Conservation (phyloP, 1,140 invertebrate species). For the Cardiocondyla obscurior region DNA sequence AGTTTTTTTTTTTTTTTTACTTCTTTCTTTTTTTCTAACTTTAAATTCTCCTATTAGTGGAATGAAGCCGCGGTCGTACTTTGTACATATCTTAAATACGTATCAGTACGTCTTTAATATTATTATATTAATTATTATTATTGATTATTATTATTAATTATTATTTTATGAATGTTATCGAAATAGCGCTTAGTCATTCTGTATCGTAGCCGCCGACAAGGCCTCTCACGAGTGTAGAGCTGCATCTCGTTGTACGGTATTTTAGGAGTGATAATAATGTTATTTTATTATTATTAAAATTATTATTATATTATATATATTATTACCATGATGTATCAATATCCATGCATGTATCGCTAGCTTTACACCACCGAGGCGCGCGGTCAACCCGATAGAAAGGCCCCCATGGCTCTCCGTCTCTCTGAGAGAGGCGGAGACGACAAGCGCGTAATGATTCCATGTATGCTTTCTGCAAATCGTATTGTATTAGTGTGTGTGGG, state of each 20-base stretch:
- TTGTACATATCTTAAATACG: slow-evolving; percentile 81
- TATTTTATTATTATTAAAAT: slow-evolving; percentile 74
- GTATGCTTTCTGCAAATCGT: slow-evolving; percentile 75
- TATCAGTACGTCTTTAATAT: slow-evolving; percentile 79
- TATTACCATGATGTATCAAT: slow-evolving; percentile 68
- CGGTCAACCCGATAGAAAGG: slow-evolving; percentile 58
- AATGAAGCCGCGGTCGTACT: slow-evolving; percentile 80
- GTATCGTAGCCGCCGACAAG: slow-evolving; percentile 74
- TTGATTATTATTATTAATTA: slow-evolving; percentile 74
- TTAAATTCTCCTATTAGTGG: slow-evolving; percentile 5
- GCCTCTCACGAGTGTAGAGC: slow-evolving; percentile 70
- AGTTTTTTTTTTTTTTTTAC: too few species aligned
- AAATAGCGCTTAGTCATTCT: slow-evolving; percentile 77
- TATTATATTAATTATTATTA: slow-evolving; percentile 77
- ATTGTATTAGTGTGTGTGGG: slow-evolving; percentile 75
- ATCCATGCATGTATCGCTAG: slow-evolving; percentile 74
- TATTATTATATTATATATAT: slow-evolving; percentile 69
- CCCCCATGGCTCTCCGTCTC: slow-evolving; percentile 52
- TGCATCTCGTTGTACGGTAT: slow-evolving; percentile 77
- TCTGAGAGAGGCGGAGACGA: slow-evolving; percentile 61
- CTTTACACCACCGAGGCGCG: slow-evolving; percentile 71
- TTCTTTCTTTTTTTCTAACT: slow-evolving; percentile 10
- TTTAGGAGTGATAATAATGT: slow-evolving; percentile 80
- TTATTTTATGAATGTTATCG: slow-evolving; percentile 74
- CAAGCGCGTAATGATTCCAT: slow-evolving; percentile 62